Evolutionary conservation across 2,888 invertebrate genomes (phyloP), one percentile per base, ranked within the genome.

Genomic region (Rhodophaea formosa): DNA sequence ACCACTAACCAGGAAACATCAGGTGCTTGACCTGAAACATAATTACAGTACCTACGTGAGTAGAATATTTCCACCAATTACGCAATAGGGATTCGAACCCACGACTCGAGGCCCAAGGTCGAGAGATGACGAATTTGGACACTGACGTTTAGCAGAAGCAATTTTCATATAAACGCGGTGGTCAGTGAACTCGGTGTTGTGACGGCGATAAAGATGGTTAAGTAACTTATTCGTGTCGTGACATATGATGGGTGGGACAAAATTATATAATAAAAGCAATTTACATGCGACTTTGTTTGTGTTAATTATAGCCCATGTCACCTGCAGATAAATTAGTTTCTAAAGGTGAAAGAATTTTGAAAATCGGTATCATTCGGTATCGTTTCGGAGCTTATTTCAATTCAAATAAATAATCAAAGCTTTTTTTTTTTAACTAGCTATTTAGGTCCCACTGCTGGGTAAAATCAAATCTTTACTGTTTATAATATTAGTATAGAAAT

Each of bases 41-140:
- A 10, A 39, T 35, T 35, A 12, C 35, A 35, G 10, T 39, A 35
- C 35, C 10, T 7, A 49, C 32, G 10, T 32, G 16, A 8, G 12
- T 51, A 51, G 35, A 35, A 35, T 51, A 51, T 51, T 51, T 35
- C 51, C 10, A 51, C 35, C 7, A 12, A 51, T 51, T 51, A 51
- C 35, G 51, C 35, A 51, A 51, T 17, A 35, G 35, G 35, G 51
- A 51, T 51, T 51, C 35, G 51, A 51, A 51, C 35, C 17, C 35
- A 12, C 23, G 7, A 23, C 49, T 8, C 3, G 12, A 10, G n/a
- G 1, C 32, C 32, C 17, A 35, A 51, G 35, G 51, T 35, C 51
- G 35, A 12, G 0, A 1, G 1, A 17, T 51, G 51, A 51, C 51
- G 16, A 51, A 51, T 51, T 51, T 32, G 14, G 30, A 7, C 32